Evolutionary conservation across 1,140 invertebrate species (phyloP).

Genomic region (Drosophila kurseongensis): DNA sequence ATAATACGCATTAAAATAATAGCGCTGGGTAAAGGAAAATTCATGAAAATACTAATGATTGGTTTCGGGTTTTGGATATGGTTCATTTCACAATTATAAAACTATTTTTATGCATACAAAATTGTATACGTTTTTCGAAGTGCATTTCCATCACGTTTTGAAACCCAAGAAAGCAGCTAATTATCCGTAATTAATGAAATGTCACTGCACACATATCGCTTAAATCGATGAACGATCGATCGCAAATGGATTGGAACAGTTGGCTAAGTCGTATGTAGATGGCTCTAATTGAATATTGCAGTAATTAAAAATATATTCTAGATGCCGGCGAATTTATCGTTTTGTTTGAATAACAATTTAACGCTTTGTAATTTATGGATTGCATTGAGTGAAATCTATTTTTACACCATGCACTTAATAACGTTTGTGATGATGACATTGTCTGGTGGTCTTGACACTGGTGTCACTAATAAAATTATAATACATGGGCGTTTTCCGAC

Average conservation of each 20-base stretch:
- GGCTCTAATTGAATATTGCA: constrained; percentile 25
- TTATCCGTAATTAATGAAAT: constrained; percentile 66
- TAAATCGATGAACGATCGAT: constrained; percentile 28
- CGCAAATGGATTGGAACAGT: constrained; percentile 4
- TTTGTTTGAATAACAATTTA: constrained; percentile 47
- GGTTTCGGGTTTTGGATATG: too few species aligned
- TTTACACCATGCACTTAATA: constrained; percentile 28
- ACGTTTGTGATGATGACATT: constrained; percentile 36
- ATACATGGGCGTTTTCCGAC: constrained; percentile 23
- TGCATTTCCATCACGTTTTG: constrained; percentile 5
- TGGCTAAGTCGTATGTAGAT: constrained; percentile 17
- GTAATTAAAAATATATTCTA: constrained; percentile 40
- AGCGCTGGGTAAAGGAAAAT: background rate
- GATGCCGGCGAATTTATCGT: constrained; percentile 2
- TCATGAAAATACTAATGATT: background rate
- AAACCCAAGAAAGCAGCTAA: constrained; percentile 27
- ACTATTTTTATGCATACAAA: too few species aligned
- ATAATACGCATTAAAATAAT: background rate
- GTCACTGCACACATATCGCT: constrained; percentile 48
- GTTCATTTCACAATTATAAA: too few species aligned
- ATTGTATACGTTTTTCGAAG: background rate
- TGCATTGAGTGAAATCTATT: constrained; percentile 34
- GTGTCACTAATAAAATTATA: constrained; percentile 17
- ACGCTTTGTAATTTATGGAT: constrained; percentile 39
- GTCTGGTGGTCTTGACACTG: constrained; percentile 37